Evolutionary conservation across 2,888 invertebrate genomes (phyloP).

Genomic region (Elysia crispata): DNA sequence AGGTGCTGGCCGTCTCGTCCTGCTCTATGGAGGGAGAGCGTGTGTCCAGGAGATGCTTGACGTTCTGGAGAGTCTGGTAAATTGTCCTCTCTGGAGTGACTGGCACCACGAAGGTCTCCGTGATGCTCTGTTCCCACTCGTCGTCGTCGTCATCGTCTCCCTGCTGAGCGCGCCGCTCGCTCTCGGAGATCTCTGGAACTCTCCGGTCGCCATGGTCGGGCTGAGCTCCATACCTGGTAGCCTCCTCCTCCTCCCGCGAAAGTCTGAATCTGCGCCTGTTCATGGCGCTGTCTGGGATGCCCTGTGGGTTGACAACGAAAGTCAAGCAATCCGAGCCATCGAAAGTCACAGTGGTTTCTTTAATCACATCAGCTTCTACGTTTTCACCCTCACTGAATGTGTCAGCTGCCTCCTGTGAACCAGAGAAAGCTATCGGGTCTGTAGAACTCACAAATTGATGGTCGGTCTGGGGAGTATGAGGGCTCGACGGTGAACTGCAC

Average conservation of each 20-base stretch:
- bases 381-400: too few relatives aligned
- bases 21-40: background rate
- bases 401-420: background rate
- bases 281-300: background rate
- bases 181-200: background rate
- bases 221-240: background rate
- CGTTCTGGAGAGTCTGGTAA: constrained; percentile 20
- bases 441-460: background rate
- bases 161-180: background rate
- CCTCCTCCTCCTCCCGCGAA: background rate
- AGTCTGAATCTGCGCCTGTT: background rate
- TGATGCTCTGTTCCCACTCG: constrained; percentile 2
- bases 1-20: constrained; percentile 24
- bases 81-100: constrained; percentile 30
- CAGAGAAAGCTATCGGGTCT: background rate
- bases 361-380: background rate
- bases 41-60: constrained; percentile 34
- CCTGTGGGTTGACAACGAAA: background rate
- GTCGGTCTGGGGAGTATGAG: background rate
- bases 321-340: background rate
- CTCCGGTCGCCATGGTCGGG: background rate
- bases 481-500: background rate
- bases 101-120: constrained; percentile 40
- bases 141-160: constrained; percentile 5
- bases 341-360: background rate